These are phyloP conservation scores for Chrysomela aeneicollis DNA, from an alignment of 2,888 invertebrate genomes.

Conservation along the genomic window DNA sequence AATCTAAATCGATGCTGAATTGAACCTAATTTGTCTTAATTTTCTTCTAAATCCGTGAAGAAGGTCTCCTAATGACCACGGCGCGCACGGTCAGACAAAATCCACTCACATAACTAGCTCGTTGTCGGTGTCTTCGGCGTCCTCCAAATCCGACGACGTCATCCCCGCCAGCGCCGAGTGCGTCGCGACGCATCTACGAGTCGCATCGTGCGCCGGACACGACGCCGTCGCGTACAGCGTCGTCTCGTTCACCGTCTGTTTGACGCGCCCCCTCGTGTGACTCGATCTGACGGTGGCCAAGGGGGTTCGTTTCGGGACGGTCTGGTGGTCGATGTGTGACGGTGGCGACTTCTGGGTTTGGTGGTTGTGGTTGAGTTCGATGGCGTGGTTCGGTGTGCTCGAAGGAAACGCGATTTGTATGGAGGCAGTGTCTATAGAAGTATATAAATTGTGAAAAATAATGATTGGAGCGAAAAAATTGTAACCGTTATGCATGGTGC, in stretches of 20 bases:
- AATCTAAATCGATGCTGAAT: too few species aligned
- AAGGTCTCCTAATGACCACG: too few species aligned
- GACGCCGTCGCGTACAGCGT: constrained; percentile 29
- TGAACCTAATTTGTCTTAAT: too few species aligned
- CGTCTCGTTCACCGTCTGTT: constrained; percentile 39
- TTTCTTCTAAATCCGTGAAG: too few species aligned
- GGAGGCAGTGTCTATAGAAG: constrained; percentile 50
- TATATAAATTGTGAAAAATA: not conserved
- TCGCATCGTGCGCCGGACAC: constrained; percentile 57
- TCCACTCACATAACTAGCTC: constrained; percentile 42
- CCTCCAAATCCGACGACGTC: constrained; percentile 64
- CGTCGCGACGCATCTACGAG: constrained; percentile 63
- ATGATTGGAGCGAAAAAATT: too few species aligned
- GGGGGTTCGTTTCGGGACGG: constrained; percentile 56
- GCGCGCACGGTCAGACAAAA: too few species aligned
- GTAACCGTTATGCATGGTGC: too few species aligned
- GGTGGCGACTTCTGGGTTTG: not conserved
- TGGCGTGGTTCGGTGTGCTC: constrained; percentile 51
- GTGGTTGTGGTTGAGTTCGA: not conserved
- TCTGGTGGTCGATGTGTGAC: constrained; percentile 48
- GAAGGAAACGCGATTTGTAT: constrained; percentile 52
- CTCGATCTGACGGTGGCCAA: constrained; percentile 58
- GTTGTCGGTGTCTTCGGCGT: constrained; percentile 69
- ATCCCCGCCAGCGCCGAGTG: constrained; percentile 58
- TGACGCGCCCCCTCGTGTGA: constrained; percentile 56